These are phyloP conservation scores for Drosophila melanogaster DNA, from an alignment of 1,140 invertebrate species.

Conservation along the genomic window DNA sequence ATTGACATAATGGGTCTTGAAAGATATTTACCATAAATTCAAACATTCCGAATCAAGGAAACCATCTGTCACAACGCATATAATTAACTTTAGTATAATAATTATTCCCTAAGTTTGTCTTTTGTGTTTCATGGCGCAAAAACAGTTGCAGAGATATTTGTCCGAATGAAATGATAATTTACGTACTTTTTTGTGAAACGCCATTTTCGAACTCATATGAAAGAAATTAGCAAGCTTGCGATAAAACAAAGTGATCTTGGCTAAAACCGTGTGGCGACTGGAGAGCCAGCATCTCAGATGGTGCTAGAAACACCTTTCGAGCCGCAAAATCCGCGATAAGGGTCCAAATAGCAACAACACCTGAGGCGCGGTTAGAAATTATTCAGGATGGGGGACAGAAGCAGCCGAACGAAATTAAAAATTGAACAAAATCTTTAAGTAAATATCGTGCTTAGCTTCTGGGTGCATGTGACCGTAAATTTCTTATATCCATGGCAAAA, in stretches of 20 bases:
- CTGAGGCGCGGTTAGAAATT: slow-evolving; percentile 19
- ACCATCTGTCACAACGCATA: neutral
- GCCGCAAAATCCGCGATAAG: slow-evolving; percentile 62
- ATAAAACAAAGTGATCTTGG: slow-evolving; percentile 66
- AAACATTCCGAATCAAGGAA: too few species aligned
- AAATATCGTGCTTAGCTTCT: slow-evolving; percentile 61
- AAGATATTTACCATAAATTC: too few species aligned
- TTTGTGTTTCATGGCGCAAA: slow-evolving; percentile 1
- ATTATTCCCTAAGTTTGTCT: neutral
- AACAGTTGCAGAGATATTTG: neutral
- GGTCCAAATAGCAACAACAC: slow-evolving; percentile 47
- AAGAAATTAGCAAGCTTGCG: slow-evolving; percentile 51
- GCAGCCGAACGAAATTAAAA: slow-evolving; percentile 69
- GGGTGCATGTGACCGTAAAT: slow-evolving; percentile 11
- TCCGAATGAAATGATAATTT: slow-evolving; percentile 26
- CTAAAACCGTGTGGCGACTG: slow-evolving; percentile 67
- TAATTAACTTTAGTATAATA: slow-evolving; percentile 13
- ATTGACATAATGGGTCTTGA: too few species aligned
- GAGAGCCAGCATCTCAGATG: slow-evolving; percentile 43
- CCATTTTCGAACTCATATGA: slow-evolving; percentile 45
- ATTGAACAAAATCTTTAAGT: slow-evolving; percentile 52
- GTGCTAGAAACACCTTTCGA: slow-evolving; percentile 27
- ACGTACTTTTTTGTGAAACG: slow-evolving; percentile 33
- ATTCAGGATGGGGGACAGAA: slow-evolving; percentile 21
- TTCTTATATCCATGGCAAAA: slow-evolving; percentile 17